Conservation (phyloP, 2,113 vertebrate genomes). For the Xenotilapia leptura region DNA sequence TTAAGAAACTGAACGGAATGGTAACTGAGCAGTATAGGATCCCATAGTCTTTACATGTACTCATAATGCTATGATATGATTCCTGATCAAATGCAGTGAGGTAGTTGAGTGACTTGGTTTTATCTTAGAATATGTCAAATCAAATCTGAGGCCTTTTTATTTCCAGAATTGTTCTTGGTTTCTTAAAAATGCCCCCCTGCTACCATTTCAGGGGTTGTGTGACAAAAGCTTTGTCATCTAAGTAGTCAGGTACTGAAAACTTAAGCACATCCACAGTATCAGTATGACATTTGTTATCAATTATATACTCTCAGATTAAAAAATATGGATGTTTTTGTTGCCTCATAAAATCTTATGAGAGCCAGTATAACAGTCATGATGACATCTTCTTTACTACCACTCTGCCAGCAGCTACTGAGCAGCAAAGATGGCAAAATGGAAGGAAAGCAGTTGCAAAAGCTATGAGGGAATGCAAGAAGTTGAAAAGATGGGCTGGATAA, state of each 20-base stretch:
- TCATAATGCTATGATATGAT: background rate
- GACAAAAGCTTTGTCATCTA: background rate
- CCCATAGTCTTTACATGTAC: background rate
- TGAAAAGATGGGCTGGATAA: conserved; percentile 12
- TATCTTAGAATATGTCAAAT: background rate
- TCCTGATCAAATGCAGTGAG: background rate
- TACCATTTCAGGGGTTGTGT: background rate
- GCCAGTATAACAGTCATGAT: conserved; percentile 40
- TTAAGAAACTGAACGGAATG: background rate
- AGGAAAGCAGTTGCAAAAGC: background rate
- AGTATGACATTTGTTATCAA: background rate
- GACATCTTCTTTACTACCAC: background rate
- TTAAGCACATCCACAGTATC: background rate
- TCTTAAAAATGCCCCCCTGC: background rate
- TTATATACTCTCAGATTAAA: conserved; percentile 7
- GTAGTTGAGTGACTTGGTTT: background rate
- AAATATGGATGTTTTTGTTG: conserved; percentile 42
- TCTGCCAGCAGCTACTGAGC: background rate
- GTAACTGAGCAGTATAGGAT: background rate
- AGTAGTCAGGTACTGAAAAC: background rate
- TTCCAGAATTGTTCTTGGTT: background rate
- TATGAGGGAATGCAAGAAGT: conserved; percentile 1
- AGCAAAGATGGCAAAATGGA: background rate
- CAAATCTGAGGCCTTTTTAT: background rate
- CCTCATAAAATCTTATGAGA: conserved; percentile 48